Evolutionary conservation across 2,888 invertebrate genomes (phyloP).

Genomic region (Xiphydria camelus): DNA sequence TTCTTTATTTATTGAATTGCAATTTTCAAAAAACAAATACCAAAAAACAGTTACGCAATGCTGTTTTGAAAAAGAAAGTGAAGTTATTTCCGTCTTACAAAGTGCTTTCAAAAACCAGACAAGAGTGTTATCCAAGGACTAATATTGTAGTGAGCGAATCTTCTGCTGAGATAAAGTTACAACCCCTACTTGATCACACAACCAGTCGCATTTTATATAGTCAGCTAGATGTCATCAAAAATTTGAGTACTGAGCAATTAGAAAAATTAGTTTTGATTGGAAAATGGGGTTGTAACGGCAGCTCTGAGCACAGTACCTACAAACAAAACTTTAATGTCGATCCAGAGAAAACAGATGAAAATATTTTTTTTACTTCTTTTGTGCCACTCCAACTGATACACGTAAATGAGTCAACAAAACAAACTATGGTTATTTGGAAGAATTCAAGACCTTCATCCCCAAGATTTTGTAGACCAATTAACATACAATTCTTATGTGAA

Average conservation of each 20-base stretch:
- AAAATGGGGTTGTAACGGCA: no score
- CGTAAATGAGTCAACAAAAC: no score
- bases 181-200: slow-evolving; percentile 24
- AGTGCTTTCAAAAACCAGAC: slow-evolving; percentile 12
- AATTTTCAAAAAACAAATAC: slow-evolving; percentile 7
- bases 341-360: slow-evolving; percentile 8
- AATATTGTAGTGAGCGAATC: slow-evolving; percentile 20
- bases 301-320: no score
- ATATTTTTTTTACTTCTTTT: slow-evolving; percentile 19
- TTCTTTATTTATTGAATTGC: slow-evolving; percentile 16
- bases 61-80: not conserved
- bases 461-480: slow-evolving; percentile 20
- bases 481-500: slow-evolving; percentile 13
- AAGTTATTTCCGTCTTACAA: slow-evolving; percentile 15
- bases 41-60: slow-evolving; percentile 3
- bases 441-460: slow-evolving; percentile 20
- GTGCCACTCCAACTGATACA: slow-evolving; percentile 23
- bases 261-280: no score
- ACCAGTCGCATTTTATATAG: no score
- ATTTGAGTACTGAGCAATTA: no score
- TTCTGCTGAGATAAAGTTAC: slow-evolving; percentile 20
- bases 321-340: slow-evolving; percentile 18
- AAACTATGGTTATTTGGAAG: slow-evolving; percentile 15
- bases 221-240: no score
- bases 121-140: slow-evolving; percentile 17